A percentile compares a stretch with the other conserved stretches of the same genome.
Conservation (phyloP, 2,797 vertebrate genomes). For the Rhinoraja longicauda region DNA sequence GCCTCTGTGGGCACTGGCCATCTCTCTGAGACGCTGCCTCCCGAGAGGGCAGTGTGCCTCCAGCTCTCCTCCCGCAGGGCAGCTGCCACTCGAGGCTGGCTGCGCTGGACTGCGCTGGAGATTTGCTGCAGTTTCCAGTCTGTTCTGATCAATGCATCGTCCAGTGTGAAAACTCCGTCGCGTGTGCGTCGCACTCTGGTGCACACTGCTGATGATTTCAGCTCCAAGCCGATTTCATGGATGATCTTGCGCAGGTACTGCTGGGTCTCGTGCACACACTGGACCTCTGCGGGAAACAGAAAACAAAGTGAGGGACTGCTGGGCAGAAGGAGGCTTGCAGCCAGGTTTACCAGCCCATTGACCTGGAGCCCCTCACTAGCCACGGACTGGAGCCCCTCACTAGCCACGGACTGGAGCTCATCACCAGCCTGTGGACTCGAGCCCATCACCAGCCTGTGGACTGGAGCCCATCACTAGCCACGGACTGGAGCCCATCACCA, state of each 20-base stretch:
- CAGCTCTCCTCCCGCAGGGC: neutral
- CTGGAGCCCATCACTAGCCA: no score
- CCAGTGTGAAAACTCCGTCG: conserved; percentile 73
- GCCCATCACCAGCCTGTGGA: no score
- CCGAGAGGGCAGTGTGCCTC: neutral
- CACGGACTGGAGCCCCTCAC: no score
- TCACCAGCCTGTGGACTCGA: no score
- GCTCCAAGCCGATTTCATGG: conserved; percentile 85
- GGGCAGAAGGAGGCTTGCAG: conserved; percentile 37
- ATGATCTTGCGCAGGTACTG: conserved; percentile 76
- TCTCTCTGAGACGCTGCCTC: neutral
- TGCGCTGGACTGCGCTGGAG: conserved; percentile 55
- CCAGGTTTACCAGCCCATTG: neutral
- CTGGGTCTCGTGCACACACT: conserved; percentile 87
- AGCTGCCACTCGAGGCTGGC: conserved; percentile 46
- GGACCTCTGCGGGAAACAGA: conserved; percentile 66
- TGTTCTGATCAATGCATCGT: conserved; percentile 66
- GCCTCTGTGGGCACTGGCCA: neutral
- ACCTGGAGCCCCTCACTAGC: no score
- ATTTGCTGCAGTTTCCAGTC: conserved; percentile 72
- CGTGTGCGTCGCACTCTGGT: conserved; percentile 71
- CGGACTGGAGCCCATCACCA: no score
- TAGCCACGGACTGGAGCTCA: no score
- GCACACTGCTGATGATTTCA: conserved; percentile 77
- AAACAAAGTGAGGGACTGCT: neutral